Evolutionary conservation across 2,113 vertebrate species (phyloP).

Genomic region (Pseudonaja textilis): DNA sequence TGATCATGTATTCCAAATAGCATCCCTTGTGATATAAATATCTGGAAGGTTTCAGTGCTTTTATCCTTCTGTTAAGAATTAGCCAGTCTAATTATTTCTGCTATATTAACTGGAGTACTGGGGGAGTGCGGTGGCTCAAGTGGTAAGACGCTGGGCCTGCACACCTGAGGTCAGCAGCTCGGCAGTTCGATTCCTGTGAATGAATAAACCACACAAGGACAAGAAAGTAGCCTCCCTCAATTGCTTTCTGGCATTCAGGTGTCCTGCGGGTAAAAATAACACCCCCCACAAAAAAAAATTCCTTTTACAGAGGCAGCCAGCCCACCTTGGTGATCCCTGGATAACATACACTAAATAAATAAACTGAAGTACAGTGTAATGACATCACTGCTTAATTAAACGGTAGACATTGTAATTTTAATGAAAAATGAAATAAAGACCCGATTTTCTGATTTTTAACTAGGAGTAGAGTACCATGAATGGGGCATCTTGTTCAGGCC

Average conservation of each 20-base stretch:
- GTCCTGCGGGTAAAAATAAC: no score
- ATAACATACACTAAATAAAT: no score
- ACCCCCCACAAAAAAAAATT: no score
- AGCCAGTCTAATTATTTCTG: background rate
- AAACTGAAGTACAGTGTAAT: background rate
- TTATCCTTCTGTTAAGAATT: background rate
- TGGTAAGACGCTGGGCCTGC: no score
- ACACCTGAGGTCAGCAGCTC: no score
- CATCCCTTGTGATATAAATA: background rate
- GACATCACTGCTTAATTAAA: background rate
- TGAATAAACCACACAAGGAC: no score
- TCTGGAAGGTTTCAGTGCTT: background rate
- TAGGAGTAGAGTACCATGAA: background rate
- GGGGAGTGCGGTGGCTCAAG: no score
- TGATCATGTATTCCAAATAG: background rate
- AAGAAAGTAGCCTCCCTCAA: no score
- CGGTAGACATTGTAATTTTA: background rate
- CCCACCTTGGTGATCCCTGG: no score
- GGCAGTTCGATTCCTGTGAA: no score
- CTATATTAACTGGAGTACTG: background rate
- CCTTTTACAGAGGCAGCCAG: no score
- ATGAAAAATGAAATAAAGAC: background rate
- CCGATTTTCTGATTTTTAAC: background rate
- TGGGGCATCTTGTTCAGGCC: background rate
- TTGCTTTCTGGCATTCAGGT: no score